Conservation (phyloP, 2,888 invertebrate species). For the Lagria hirta region DNA sequence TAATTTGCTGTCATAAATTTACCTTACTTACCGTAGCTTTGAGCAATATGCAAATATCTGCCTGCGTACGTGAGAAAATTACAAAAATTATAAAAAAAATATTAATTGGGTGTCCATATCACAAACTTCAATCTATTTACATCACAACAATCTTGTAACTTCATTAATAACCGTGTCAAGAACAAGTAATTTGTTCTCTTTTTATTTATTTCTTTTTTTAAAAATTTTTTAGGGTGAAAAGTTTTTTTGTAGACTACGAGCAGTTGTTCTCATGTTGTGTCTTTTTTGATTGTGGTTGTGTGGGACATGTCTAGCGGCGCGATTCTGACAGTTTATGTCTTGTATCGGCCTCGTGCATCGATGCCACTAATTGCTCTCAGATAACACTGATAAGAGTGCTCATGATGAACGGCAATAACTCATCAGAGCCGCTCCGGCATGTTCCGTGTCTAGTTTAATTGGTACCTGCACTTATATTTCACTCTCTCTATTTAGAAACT, state of each 20-base stretch:
- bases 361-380: constrained; percentile 46
- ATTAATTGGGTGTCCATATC: constrained; percentile 8
- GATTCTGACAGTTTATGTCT: constrained; percentile 46
- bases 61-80: too few relatives aligned
- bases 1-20: too few relatives aligned
- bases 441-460: constrained; percentile 42
- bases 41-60: too few relatives aligned
- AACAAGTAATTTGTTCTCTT: not conserved
- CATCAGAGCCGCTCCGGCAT: constrained; percentile 38
- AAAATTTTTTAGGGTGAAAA: constrained; percentile 28
- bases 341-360: constrained; percentile 45
- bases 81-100: constrained; percentile 32
- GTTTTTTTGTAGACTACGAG: too few relatives aligned
- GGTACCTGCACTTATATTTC: constrained; percentile 39
- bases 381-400: constrained; percentile 45
- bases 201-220: not conserved
- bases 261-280: too few relatives aligned
- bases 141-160: constrained; percentile 6
- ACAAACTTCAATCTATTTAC: constrained; percentile 7
- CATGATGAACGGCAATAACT: constrained; percentile 44
- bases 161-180: constrained; percentile 4
- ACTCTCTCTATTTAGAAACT: constrained; percentile 24
- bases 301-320: constrained; percentile 37
- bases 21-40: too few relatives aligned
- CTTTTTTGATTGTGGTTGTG: constrained; percentile 10